Base-by-base conservation (phyloP, 2,113 vertebrate genomes). In the Eulemur macaco region DNA sequence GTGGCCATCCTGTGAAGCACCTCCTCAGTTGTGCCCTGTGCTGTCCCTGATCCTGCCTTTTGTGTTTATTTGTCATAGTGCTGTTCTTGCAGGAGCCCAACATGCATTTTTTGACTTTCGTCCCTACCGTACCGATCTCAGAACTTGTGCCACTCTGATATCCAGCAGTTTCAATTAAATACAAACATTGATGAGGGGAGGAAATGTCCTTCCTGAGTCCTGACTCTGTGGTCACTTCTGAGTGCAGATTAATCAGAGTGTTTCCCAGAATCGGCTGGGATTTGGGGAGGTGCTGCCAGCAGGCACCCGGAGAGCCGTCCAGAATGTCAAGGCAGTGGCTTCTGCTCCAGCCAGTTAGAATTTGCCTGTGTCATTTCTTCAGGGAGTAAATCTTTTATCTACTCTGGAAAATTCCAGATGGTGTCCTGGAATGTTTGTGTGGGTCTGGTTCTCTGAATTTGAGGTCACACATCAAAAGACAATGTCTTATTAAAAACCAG, bases 21-120 rank as follows among this genome's bases (percentile, higher is more conserved):
- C 50, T 45, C 29, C 1, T 10, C 18, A 0, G 4, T 78, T 42
- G n/a, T 1, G 18, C 34, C 60, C 3, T 25, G 60, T 3, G 0
- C 1, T n/a, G 34, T 8, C 12, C 18, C 21, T 23, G 58, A 63
- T 21, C 52, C 39, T 3, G 4, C 27, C 17, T 17, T 39, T 20
- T 23, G 10, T 12, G 21, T 50, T 47, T 74, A 14, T 52, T 17
- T 31, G 27, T 73, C 69, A 42, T 5, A 9, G 31, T 31, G 18
- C 42, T 47, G 0, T 80, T 47, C 6, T 21, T 15, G 1, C 17
- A 47, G 3, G n/a, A 54, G 20, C 3, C 42, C 14, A 2, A 1
- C 21, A 2, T 29, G 18, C 18, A 3, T 52, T 42, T 39, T 83
- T 83, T 2, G 50, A 17, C 50, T 56, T 50, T 27, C 27, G 0